Base-by-base conservation (phyloP, 2,888 invertebrate species). In the Microlaimidae sp. region DNA sequence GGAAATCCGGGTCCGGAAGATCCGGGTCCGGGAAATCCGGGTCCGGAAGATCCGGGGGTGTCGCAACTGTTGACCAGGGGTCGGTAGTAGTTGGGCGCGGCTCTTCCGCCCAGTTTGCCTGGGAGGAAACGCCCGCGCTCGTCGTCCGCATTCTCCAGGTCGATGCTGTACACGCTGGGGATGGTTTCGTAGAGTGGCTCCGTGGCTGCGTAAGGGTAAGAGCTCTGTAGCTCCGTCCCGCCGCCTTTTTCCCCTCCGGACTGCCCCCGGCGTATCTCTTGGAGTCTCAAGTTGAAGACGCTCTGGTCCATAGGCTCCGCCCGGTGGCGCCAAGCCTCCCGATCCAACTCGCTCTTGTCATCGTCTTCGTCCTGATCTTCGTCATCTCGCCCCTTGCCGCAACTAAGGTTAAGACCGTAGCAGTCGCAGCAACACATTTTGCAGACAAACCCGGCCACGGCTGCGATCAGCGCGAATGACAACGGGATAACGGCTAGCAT, bases 401-500 rank as follows among this genome's bases (percentile, higher is more conserved):
- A 32, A 17, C 17, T 17, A 17, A 7, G 17, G 17, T 17, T 7
- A 17, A 32, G 7, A 17, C 17, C 17, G 32, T 32, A 32, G 32
- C 32, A 32, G 32, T 32, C 32, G 32, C 32, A 32, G 43, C 43
- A 43, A 24, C 52, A 52, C 48, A 52, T n/a, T 25, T 42, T 47
- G 49, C 50, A 51, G 5, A 48, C 3, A n/a, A 52, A 46, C 19
- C 46, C 52, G 27, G 27, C 45, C 23, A 52, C 3, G n/a, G 52
- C 52, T 7, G 52, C 52, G 5, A 48, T 5, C 24, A 52, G 50
- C 5, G 49, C 52, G 27, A 52, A 43, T 7, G 25, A 28, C 27
- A 52, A 21, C 3, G 52, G 52, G 26, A 52, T 48, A 5, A 52
- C 17, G 7, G 52, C 52, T 3, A 52, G 21, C 13, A 48, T 28